A percentile compares a stretch with the other conserved stretches of the same genome.
Evolutionary conservation across 2,113 vertebrate genomes (phyloP).

Genomic region (Dasypus novemcinctus): DNA sequence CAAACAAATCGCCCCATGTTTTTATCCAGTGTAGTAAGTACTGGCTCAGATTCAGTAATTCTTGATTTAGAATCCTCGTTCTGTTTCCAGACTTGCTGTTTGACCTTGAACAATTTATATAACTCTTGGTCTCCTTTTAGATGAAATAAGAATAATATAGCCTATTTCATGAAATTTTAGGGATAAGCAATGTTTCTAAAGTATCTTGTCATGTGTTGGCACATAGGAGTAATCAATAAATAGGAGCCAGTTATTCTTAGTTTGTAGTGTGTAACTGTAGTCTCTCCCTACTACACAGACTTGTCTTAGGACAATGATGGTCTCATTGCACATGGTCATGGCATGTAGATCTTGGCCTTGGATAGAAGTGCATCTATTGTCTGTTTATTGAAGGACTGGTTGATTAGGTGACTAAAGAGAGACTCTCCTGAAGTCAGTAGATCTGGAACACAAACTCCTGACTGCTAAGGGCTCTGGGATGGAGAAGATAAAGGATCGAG

Average conservation of each 20-base stretch:
- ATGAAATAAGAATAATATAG: not conserved
- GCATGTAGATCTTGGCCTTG: rapidly evolving
- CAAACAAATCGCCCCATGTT: not conserved
- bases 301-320: not conserved
- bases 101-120: not conserved
- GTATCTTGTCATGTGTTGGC: too few relatives aligned
- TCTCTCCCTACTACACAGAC: not conserved
- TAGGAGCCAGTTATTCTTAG: not conserved
- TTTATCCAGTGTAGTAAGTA: not conserved
- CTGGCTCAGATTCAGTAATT: not conserved
- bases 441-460: not conserved
- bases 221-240: not conserved
- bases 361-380: not conserved
- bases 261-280: not conserved
- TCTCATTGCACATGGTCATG: not conserved
- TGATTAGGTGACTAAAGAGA: not conserved
- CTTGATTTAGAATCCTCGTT: not conserved
- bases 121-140: not conserved
- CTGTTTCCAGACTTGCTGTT: not conserved
- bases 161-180: not conserved
- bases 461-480: not conserved
- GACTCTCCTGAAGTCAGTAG: not conserved
- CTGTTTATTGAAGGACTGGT: not conserved
- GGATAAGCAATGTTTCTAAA: not conserved
- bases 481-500: not conserved